Percentiles rank a stretch among this genome's conserved stretches.
phyloP scores from a whole-genome alignment of 1,140 invertebrate genomes.

The Pogonomyrmex barbatus region DNA sequence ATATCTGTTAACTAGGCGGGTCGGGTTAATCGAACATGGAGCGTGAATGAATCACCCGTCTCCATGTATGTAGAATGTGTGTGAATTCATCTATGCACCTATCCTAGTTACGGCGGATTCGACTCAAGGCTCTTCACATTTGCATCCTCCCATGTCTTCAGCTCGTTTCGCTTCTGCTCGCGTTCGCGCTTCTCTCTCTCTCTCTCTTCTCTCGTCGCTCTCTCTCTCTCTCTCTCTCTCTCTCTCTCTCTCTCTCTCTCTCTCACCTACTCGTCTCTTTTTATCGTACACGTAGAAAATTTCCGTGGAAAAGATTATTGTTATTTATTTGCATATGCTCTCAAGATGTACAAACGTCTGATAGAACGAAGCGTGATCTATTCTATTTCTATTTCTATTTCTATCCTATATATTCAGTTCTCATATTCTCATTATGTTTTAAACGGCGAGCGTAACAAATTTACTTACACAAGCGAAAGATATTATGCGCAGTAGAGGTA shows the following conservation, averaged over 20 bases:
- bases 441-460: constrained; percentile 1
- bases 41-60: constrained; percentile 70
- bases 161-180: constrained; percentile 58
- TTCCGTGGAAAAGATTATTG: constrained; percentile 51
- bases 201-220: constrained; percentile 15
- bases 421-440: constrained; percentile 21
- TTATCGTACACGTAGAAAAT: constrained; percentile 37
- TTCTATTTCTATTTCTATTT: not conserved
- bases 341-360: not conserved
- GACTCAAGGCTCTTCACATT: constrained; percentile 82
- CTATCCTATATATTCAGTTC: not conserved
- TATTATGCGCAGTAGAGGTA: not conserved
- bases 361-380: constrained; percentile 5
- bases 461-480: constrained; percentile 12
- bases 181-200: constrained; percentile 19
- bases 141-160: constrained; percentile 81
- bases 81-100: constrained; percentile 77
- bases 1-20: constrained; percentile 64
- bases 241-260: constrained; percentile 22
- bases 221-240: constrained; percentile 41
- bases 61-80: constrained; percentile 71
- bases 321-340: constrained; percentile 46
- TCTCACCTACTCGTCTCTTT: constrained; percentile 44
- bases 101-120: constrained; percentile 77
- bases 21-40: constrained; percentile 72